Base-by-base conservation (phyloP, 1,140 invertebrate species). In the Papilio aristodemus region DNA sequence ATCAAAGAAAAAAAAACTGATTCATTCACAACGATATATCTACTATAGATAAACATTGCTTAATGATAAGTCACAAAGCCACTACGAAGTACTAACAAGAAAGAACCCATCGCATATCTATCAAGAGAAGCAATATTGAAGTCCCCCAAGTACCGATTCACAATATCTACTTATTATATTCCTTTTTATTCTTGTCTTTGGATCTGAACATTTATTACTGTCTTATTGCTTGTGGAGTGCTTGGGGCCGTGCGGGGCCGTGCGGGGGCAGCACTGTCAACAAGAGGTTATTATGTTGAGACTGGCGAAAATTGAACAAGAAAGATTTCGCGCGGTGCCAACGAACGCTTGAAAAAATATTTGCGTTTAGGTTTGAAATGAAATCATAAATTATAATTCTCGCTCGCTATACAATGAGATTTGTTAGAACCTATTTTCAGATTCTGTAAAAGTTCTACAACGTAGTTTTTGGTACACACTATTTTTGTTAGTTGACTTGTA, bases 151-250 rank as follows among this genome's bases (percentile, higher is more conserved):
- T 76, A 86, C 74, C 79, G 77, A 84, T 87, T 81, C 84, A 88
- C 84, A 85, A 87, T 87, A 90, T 89, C 86, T 81, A 86, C 84
- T 87, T 88, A 89, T 84, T 87, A 89, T 88, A 85, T 85, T 76
- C 78, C 76, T 87, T 90, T 89, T 88, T 85, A 83, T 85, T 85
- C 84, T 81, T 85, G 77, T 80, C 85, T 89, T 87, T 84, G 74
- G 80, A 85, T 80, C 82, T 79, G 83, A 90, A 86, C 88, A 89
- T 89, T 89, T 91, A 91, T 91, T 91, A 91, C 87, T 86, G 81
- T 89, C 85, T 89, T 89, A 91, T 91, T 91, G 86, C 81, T 85
- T 83, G 85, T 84, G 81, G 80, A 89, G 83, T 84, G 87, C 78
- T 83, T 71, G 74, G 71, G 83, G 84, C 80, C 73, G 72, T 59